Percentiles rank a stretch among this genome's conserved stretches.
Evolutionary conservation across 2,113 vertebrate species (phyloP).

Genomic region (Pipra filicauda): DNA sequence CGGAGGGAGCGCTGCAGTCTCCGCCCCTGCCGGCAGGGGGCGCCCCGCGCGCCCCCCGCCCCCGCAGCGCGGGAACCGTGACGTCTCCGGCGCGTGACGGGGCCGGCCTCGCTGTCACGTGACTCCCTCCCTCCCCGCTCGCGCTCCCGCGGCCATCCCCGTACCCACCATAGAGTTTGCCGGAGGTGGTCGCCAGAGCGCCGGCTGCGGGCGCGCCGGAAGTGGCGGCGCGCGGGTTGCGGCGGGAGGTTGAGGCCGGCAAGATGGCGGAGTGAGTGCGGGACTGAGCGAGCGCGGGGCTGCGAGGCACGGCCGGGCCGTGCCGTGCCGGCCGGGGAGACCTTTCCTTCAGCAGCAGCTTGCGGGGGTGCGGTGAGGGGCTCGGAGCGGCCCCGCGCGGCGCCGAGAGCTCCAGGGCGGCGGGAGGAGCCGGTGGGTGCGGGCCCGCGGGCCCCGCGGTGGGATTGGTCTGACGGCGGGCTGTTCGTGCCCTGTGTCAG

Average conservation of each 20-base stretch:
- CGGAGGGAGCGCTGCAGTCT: accelerated
- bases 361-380: neutral
- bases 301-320: too few species aligned
- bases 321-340: neutral
- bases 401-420: neutral
- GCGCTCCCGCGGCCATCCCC: neutral
- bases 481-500: accelerated
- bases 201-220: neutral
- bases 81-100: neutral
- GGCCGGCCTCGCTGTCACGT: neutral
- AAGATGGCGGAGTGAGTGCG: neutral
- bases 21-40: neutral
- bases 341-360: neutral
- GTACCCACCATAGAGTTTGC: neutral
- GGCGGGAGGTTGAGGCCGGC: neutral
- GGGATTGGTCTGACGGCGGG: neutral
- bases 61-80: neutral
- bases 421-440: too few species aligned
- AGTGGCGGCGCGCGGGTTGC: neutral
- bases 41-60: neutral
- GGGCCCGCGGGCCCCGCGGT: neutral
- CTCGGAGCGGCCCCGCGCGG: neutral
- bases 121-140: neutral
- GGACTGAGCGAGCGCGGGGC: neutral
- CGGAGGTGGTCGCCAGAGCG: neutral